phyloP scores from a whole-genome alignment of 2,888 invertebrate genomes.

The Metellina segmentata region DNA sequence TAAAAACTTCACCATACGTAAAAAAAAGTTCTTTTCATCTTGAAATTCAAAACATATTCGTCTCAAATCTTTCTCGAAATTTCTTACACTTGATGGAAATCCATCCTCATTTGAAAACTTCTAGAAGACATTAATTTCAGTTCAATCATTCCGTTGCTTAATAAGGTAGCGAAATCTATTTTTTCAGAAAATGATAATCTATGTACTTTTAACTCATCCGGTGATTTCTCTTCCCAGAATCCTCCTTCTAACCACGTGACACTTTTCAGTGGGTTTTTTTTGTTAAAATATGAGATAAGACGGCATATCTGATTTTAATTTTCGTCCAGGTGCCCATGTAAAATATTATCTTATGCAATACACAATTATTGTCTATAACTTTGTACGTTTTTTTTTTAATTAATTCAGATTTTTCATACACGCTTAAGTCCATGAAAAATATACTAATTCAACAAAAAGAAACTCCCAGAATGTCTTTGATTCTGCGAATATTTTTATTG shows the following conservation, averaged over 20 bases:
- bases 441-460: too few relatives aligned
- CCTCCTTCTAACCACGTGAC: neutral
- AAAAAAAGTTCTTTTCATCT: neutral
- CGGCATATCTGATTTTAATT: too few relatives aligned
- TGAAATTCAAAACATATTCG: neutral
- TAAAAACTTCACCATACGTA: neutral
- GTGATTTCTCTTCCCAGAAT: neutral
- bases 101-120: neutral
- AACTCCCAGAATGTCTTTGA: too few relatives aligned
- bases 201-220: neutral
- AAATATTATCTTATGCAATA: too few relatives aligned
- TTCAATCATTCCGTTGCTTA: neutral
- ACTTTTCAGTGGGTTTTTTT: neutral
- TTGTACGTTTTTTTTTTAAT: too few relatives aligned
- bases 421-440: too few relatives aligned
- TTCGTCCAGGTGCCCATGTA: too few relatives aligned
- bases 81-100: neutral
- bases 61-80: neutral
- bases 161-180: neutral
- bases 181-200: neutral
- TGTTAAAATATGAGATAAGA: too few relatives aligned
- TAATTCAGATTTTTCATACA: too few relatives aligned
- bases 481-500: too few relatives aligned
- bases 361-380: too few relatives aligned
- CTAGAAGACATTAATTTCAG: neutral